These are phyloP conservation scores for Xerus inauris DNA, from an alignment of 2,113 vertebrate species.

Conservation along the genomic window DNA sequence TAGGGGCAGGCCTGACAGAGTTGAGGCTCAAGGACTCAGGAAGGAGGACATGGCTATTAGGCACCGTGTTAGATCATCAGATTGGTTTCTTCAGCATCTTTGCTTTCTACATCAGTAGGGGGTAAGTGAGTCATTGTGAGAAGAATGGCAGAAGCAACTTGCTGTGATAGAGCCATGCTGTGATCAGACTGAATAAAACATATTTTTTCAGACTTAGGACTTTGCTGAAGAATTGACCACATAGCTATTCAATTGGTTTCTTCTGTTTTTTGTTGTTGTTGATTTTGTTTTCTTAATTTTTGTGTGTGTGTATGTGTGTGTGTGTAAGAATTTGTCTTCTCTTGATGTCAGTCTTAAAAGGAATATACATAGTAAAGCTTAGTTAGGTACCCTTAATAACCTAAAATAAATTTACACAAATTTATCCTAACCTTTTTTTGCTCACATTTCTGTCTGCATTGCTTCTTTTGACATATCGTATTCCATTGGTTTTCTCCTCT, in stretches of 20 bases:
- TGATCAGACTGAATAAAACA: neutral
- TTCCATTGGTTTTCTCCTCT: neutral
- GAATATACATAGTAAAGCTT: neutral
- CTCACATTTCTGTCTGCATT: neutral
- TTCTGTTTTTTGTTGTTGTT: neutral
- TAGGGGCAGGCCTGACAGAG: neutral
- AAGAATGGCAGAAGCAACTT: neutral
- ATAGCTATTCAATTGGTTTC: neutral
- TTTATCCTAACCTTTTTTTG: neutral
- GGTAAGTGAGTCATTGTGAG: neutral
- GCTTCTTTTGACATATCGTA: neutral
- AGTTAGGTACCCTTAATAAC: neutral
- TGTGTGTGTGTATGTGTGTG: too few relatives aligned
- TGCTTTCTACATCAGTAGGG: neutral
- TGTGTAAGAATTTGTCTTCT: neutral
- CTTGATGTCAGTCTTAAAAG: neutral
- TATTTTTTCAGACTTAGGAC: neutral
- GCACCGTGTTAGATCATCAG: neutral
- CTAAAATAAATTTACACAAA: neutral
- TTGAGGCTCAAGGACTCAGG: neutral
- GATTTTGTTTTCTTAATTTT: too few relatives aligned
- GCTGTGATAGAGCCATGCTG: neutral
- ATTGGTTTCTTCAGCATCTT: neutral
- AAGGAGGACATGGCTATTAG: neutral
- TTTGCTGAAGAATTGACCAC: neutral